Conservation (phyloP, 2,113 vertebrate genomes). For the Chloropsis cyanopogon region DNA sequence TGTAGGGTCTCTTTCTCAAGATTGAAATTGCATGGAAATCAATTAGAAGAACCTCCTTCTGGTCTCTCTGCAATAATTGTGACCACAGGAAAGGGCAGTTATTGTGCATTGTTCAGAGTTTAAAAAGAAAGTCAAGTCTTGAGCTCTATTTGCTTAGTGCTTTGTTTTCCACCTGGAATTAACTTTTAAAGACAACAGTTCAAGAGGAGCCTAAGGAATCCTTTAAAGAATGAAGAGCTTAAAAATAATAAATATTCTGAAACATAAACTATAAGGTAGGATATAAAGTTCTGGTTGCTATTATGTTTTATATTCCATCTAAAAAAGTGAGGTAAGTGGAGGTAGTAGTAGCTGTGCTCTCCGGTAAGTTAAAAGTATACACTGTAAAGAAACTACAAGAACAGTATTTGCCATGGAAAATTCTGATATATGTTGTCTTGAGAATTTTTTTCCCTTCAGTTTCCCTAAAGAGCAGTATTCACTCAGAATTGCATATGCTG, state of each 20-base stretch:
- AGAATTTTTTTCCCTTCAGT: not conserved
- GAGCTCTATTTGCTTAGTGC: not conserved
- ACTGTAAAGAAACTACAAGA: not conserved
- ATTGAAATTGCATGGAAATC: not conserved
- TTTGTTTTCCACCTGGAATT: slow-evolving; percentile 36
- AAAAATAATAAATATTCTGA: not conserved
- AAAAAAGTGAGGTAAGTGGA: not conserved
- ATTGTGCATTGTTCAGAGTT: slow-evolving; percentile 25
- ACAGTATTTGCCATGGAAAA: not conserved
- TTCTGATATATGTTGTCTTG: not conserved
- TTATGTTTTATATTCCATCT: not conserved
- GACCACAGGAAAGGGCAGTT: not conserved
- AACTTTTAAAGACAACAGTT: not conserved
- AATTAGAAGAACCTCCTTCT: not conserved
- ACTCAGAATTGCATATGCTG: not conserved
- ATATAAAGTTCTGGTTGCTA: not conserved
- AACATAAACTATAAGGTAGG: not conserved
- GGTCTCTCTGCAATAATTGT: not conserved
- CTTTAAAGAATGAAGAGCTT: not conserved
- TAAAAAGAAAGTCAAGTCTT: not conserved
- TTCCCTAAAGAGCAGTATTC: not conserved
- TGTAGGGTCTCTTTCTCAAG: not conserved
- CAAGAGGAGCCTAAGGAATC: not conserved
- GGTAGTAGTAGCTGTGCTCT: not conserved
- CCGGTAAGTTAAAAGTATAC: not conserved